Percentiles rank a stretch among this genome's conserved stretches.
phyloP scores from a whole-genome alignment of 2,113 vertebrate genomes.

The Aramus guarauna region DNA sequence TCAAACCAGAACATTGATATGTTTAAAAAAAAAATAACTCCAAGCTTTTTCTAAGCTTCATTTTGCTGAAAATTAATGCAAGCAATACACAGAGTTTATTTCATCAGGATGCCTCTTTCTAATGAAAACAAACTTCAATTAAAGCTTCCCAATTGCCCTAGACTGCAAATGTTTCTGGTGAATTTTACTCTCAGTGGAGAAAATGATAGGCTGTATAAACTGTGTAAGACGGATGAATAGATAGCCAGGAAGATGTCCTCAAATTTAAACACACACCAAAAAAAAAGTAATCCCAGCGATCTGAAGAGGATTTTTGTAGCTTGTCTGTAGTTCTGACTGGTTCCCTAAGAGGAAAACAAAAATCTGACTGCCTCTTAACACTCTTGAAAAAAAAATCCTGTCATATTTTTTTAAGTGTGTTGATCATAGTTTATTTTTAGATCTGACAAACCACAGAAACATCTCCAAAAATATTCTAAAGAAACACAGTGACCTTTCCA shows the following conservation, averaged over 20 bases:
- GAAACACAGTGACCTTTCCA: constrained; percentile 28
- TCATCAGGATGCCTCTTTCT: background rate
- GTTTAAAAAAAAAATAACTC: background rate
- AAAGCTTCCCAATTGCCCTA: background rate
- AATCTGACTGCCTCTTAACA: background rate
- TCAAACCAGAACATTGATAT: background rate
- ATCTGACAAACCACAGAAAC: constrained; percentile 44
- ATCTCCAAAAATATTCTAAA: constrained; percentile 49
- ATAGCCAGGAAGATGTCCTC: background rate
- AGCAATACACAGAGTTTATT: background rate
- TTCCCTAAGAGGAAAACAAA: background rate
- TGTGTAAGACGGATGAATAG: background rate
- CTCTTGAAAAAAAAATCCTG: background rate
- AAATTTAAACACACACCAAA: background rate
- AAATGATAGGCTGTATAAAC: background rate
- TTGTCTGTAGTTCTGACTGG: background rate
- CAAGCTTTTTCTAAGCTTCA: background rate
- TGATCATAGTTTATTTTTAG: constrained; percentile 50
- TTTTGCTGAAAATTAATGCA: background rate
- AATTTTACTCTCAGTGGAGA: background rate
- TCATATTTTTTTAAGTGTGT: constrained; percentile 15
- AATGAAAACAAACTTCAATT: background rate
- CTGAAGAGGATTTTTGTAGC: background rate
- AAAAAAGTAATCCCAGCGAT: background rate
- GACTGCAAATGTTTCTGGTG: background rate